Percentiles rank a stretch among this genome's conserved stretches.
phyloP scores from a whole-genome alignment of 2,797 vertebrate species.

The Enteromius fasciolatus region DNA sequence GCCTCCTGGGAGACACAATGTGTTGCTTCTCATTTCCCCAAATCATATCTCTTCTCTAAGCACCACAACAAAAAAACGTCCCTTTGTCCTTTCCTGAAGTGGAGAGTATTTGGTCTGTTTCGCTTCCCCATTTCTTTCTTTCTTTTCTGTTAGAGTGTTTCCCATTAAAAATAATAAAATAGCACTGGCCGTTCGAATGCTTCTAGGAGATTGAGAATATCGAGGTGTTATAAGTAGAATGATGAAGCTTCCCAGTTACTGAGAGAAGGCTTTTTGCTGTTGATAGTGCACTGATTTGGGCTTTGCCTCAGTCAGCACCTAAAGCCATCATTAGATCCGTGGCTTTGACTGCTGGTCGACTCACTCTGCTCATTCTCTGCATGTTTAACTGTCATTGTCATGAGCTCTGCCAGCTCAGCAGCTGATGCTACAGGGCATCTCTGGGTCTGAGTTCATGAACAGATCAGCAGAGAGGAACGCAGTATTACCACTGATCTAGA shows the following conservation, averaged over 20 bases:
- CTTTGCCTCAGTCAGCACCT: constrained; percentile 49
- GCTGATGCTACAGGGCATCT: constrained; percentile 11
- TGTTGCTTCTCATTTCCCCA: constrained; percentile 46
- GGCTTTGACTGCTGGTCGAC: constrained; percentile 48
- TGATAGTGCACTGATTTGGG: constrained; percentile 51
- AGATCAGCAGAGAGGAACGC: constrained; percentile 15
- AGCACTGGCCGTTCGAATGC: neutral
- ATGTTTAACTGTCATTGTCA: constrained; percentile 23
- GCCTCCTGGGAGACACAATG: constrained; percentile 37
- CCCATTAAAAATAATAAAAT: neutral
- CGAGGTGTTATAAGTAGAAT: neutral
- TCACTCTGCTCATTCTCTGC: constrained; percentile 20
- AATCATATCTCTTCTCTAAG: constrained; percentile 42
- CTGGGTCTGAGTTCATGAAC: constrained; percentile 23
- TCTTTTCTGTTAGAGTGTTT: neutral
- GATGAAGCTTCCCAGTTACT: constrained; percentile 4
- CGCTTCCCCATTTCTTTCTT: neutral
- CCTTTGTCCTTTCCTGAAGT: constrained; percentile 35
- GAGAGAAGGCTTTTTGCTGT: constrained; percentile 13
- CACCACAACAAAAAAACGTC: constrained; percentile 8
- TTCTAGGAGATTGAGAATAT: neutral
- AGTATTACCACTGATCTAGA: neutral
- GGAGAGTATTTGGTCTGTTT: constrained; percentile 12
- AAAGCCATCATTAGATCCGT: constrained; percentile 60
- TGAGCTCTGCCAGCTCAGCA: constrained; percentile 23